These are phyloP conservation scores for Oreotragus oreotragus DNA, from an alignment of 2,113 vertebrate species.

Conservation along the genomic window DNA sequence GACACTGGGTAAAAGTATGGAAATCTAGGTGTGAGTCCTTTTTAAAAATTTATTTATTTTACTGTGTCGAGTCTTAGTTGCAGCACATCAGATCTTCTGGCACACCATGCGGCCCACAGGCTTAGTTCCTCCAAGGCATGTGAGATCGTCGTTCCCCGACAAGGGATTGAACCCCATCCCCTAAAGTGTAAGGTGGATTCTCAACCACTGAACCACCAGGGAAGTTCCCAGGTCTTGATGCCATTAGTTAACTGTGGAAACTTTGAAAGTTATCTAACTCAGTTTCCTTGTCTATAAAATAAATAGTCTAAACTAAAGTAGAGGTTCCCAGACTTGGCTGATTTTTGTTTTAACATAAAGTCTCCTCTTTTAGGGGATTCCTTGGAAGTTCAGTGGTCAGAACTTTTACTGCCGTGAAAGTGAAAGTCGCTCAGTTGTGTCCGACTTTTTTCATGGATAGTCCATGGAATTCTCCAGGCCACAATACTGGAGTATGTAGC, in stretches of 20 bases:
- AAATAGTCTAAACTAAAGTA: background rate
- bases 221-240: background rate
- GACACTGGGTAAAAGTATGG: background rate
- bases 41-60: background rate
- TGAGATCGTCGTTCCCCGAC: background rate
- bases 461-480: background rate
- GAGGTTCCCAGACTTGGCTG: background rate
- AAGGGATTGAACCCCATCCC: background rate
- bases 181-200: too few species aligned
- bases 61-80: background rate
- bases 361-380: background rate
- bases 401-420: background rate
- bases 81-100: background rate
- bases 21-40: background rate
- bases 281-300: background rate
- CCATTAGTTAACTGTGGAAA: background rate
- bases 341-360: background rate
- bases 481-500: background rate
- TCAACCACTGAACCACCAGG: background rate
- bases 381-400: background rate
- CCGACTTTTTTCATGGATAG: background rate
- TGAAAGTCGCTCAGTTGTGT: background rate
- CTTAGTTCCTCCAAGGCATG: background rate
- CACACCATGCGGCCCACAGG: background rate
- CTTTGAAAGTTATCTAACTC: background rate